These are phyloP conservation scores for Hedychridium roseum DNA, from an alignment of 2,888 invertebrate species.

Conservation along the genomic window DNA sequence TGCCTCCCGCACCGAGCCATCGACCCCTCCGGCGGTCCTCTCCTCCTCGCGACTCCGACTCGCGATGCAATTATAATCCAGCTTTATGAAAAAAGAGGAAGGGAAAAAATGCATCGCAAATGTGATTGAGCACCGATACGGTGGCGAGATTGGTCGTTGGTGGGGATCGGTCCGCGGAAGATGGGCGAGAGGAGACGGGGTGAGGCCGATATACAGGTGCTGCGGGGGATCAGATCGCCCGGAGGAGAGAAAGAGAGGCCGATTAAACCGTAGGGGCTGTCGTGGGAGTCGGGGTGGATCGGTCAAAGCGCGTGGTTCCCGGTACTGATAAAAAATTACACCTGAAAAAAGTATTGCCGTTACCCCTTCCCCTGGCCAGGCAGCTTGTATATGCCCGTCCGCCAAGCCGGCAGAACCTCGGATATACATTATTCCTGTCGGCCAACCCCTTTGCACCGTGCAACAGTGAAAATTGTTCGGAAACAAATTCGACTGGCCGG, in stretches of 20 bases:
- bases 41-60: conserved; percentile 48
- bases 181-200: conserved; percentile 20
- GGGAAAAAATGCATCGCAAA: conserved; percentile 62
- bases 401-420: conserved; percentile 48
- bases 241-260: no score
- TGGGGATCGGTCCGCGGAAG: conserved; percentile 36
- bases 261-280: conserved; percentile 32
- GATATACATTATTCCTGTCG: conserved; percentile 54
- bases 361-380: conserved; percentile 24
- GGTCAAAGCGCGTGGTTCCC: conserved; percentile 54
- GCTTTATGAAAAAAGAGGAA: conserved; percentile 60
- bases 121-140: conserved; percentile 64
- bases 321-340: conserved; percentile 59
- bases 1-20: no score
- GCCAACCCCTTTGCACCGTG: conserved; percentile 43
- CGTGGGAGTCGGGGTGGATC: conserved; percentile 47
- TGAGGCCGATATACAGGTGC: conserved; percentile 28
- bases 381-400: conserved; percentile 23
- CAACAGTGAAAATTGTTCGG: conserved; percentile 50
- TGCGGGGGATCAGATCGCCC: conserved; percentile 23
- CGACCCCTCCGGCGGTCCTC: no score
- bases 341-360: conserved; percentile 54
- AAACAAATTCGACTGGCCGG: conserved; percentile 46
- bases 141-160: conserved; percentile 56
- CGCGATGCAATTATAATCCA: conserved; percentile 64